Evolutionary conservation across 2,888 invertebrate species (phyloP).

Genomic region (Poecilobothrus nobilitatus): DNA sequence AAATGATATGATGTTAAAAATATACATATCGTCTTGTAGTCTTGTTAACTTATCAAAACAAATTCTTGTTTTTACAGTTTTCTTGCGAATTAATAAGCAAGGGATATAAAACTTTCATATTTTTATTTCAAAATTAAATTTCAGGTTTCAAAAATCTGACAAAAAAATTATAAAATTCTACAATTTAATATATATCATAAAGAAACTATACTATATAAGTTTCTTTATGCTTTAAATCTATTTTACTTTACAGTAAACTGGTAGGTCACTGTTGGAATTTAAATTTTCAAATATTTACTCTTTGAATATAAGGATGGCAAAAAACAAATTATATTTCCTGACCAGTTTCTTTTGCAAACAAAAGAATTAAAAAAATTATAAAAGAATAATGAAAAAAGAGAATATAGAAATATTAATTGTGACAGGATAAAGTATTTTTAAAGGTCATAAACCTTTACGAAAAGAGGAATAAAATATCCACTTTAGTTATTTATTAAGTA

Average conservation of each 20-base stretch:
- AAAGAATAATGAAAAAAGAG: background rate
- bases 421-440: conserved; percentile 1
- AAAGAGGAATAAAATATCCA: background rate
- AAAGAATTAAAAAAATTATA: background rate
- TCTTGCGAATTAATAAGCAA: too few species aligned
- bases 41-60: background rate
- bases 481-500: too few species aligned
- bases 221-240: too few species aligned
- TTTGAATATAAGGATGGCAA: background rate
- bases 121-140: too few species aligned
- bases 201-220: too few species aligned
- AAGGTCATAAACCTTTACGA: background rate
- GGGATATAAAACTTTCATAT: too few species aligned
- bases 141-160: too few species aligned
- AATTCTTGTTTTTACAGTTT: too few species aligned
- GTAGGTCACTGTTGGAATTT: background rate
- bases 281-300: background rate
- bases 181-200: too few species aligned
- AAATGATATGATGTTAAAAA: background rate
- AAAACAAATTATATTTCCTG: background rate
- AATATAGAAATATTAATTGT: conserved; percentile 6
- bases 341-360: background rate
- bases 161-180: too few species aligned
- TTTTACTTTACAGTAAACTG: background rate
- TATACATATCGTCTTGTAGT: background rate